Percentiles rank a stretch among this genome's conserved stretches.
Conservation (phyloP, 2,113 vertebrate genomes). For the Paramisgurnus dabryanus region DNA sequence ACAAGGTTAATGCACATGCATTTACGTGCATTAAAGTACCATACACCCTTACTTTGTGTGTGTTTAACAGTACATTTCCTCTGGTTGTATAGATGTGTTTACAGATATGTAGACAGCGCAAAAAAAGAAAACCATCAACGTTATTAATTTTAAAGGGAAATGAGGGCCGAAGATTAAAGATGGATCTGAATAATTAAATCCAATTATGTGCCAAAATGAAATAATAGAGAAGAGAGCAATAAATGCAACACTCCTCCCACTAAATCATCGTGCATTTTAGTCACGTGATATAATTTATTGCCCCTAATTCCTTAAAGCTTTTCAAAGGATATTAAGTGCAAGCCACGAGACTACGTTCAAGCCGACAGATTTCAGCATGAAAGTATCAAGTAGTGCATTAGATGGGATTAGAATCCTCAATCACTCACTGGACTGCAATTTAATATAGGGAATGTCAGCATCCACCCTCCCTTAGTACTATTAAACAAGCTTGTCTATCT, state of each 20-base stretch:
- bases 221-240: conserved; percentile 69
- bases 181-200: conserved; percentile 74
- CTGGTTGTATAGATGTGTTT: conserved; percentile 22
- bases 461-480: conserved; percentile 35
- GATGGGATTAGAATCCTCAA: conserved; percentile 64
- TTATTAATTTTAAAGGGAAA: conserved; percentile 69
- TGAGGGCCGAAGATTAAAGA: conserved; percentile 70
- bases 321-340: conserved; percentile 56
- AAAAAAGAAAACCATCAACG: conserved; percentile 55
- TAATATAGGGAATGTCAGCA: conserved; percentile 58
- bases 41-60: not conserved
- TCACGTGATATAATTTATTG: conserved; percentile 60
- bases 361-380: conserved; percentile 57
- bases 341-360: conserved; percentile 42
- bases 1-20: not conserved
- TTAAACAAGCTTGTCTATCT: conserved; percentile 49
- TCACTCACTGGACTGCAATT: conserved; percentile 61
- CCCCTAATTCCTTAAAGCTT: conserved; percentile 57
- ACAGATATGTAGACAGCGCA: conserved; percentile 54
- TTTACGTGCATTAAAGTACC: not conserved
- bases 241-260: conserved; percentile 63
- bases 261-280: conserved; percentile 64
- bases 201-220: conserved; percentile 68
- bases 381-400: conserved; percentile 63
- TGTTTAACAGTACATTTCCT: conserved; percentile 10